Evolutionary conservation across 2,113 vertebrate species (phyloP), one percentile per base, ranked within the genome.

Genomic region (Ceyx melanurus): DNA sequence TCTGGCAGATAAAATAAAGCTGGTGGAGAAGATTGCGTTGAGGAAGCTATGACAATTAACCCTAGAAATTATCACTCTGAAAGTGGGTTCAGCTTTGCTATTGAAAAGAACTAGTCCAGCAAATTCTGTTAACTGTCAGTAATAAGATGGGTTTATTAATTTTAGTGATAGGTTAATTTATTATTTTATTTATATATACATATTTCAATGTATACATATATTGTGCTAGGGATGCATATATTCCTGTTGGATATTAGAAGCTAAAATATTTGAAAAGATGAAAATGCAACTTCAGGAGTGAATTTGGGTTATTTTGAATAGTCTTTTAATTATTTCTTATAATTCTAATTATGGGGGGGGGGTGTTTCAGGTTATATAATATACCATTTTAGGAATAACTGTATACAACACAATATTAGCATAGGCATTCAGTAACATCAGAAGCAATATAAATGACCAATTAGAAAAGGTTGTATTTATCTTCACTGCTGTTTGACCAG

Each of bases 1-100:
- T 92, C 85, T 96, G 89, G 93, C 92, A 97, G 96, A 97, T 98
- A 97, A 98, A 97, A 96, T 97, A 97, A 97, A 97, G 97, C 97
- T 71, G 62, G 94, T 95, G 57, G 68, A 96, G 96, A 96, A 97
- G 96, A 97, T 88, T 97, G 95, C 26, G 67, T 94, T 48, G 90
- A 97, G 94, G 95, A 97, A 97, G 95, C 94, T 77, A 86, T 88
- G 94, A 97, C 96, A 97, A 97, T 98, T 97, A 97, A 98, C 97
- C 97, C 97, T 97, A 83, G 37, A 97, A 97, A 96, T 97, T 96
- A 95, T 95, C 92, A 82, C 71, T 58, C 46, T 96, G 83, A 89
- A 97, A 95, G 83, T 94, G 77, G 82, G 80, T 95, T 96, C 66
- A 89, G 93, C 83, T 94, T 86, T 95, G 68, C 90, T 73, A 46